phyloP scores from a whole-genome alignment of 2,888 invertebrate genomes.

The Megalurothrips usitatus region DNA sequence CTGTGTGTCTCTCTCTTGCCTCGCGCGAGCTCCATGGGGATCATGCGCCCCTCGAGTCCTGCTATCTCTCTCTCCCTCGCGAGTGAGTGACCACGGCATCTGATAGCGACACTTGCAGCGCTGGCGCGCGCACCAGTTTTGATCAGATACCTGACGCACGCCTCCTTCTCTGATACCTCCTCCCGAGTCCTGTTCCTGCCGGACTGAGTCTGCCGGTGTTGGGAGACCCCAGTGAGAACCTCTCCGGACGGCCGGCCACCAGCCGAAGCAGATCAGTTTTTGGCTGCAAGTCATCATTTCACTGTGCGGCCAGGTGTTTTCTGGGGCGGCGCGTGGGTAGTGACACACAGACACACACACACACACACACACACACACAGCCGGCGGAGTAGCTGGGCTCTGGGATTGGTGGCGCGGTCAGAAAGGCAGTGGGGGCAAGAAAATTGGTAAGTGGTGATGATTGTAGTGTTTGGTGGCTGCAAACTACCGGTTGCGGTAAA shows the following conservation, averaged over 20 bases:
- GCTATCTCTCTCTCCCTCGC: too few relatives aligned
- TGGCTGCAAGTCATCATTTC: not conserved
- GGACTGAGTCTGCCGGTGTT: too few relatives aligned
- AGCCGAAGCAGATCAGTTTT: too few relatives aligned
- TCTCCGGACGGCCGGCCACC: too few relatives aligned
- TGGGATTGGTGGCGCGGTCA: not conserved
- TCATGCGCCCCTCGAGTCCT: too few relatives aligned
- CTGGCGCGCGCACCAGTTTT: not conserved
- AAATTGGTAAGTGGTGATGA: slow-evolving; percentile 25
- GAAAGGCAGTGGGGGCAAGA: not conserved
- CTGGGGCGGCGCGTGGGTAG: not conserved
- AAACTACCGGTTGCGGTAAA: slow-evolving; percentile 20
- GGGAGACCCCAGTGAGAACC: too few relatives aligned
- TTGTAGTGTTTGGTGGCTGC: slow-evolving; percentile 18
- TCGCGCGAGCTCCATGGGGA: too few relatives aligned
- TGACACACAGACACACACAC: not conserved
- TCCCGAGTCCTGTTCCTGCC: too few relatives aligned
- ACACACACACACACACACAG: too few relatives aligned
- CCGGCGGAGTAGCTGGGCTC: not conserved
- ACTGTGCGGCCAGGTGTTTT: not conserved
- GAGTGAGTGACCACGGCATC: not conserved
- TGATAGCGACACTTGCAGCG: not conserved
- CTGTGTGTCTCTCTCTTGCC: too few relatives aligned
- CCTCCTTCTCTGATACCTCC: too few relatives aligned
- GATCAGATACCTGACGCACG: not conserved